Base-by-base conservation (phyloP, 2,113 vertebrate genomes). In the Galemys pyrenaicus region DNA sequence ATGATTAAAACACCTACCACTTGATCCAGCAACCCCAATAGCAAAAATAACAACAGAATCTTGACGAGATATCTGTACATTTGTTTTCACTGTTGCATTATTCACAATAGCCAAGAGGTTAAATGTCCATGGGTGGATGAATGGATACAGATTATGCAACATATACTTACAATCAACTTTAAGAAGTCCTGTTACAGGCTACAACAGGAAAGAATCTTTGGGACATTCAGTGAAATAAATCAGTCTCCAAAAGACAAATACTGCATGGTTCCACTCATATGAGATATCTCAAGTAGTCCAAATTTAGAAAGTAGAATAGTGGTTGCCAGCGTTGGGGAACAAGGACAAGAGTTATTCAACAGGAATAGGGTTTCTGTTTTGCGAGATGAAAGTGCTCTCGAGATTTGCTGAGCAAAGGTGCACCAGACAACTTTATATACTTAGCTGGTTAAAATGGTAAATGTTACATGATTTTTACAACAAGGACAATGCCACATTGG, bases 401-500 rank as follows among this genome's bases (percentile, higher is more conserved):
- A 49, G 9, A 51, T 64, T 65, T 68, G 5, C 24, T 74, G 13
- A 7, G 20, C 49, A 58, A n/a, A 28, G 28, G 16, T 44, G 17
- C n/a, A 19, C 6, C 6, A 28, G 60, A 13, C 60, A 60, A 6
- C 35, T 67, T 30, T 37, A 16, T 4, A 12, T 16, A 65, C 71
- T 56, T 65, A 71, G 30, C 62, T n/a, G 11, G 30, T 22, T 70
- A 70, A 78, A 62, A 92, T 28, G 39, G 13, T 73, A n/a, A 58
- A 13, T 60, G 81, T 81, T 46, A 44, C 1, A 4, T 16, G 2
- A 12, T 64, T 92, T 75, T 41, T 1, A n/a, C 26, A 13, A 44
- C 7, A n/a, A 60, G 84, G 16, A 16, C 26, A 60, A 0, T 9
- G 1, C 5, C 73, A 5, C 49, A 51, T 0, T 2, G 6, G 4